Evolutionary conservation across 2,113 vertebrate species (phyloP), one percentile per base, ranked within the genome.

Genomic region (Ardeotis arabs): DNA sequence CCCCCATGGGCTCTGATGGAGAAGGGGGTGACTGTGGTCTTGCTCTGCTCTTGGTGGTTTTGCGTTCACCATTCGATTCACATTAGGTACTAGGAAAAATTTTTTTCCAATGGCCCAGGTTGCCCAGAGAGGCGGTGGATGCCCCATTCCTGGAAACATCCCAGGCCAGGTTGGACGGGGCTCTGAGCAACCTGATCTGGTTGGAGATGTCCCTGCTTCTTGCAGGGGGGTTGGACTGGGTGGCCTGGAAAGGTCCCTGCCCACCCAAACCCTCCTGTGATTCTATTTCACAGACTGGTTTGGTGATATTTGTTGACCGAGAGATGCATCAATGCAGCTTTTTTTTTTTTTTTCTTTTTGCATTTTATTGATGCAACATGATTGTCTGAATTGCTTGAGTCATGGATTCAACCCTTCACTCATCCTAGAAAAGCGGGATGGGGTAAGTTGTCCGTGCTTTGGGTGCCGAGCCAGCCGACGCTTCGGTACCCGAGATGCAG

Each of bases 331-430:
- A 28, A 24, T 1, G 2, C 5, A 7, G 1, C 41, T 44, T 14
- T 44, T 16, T 44, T 44, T 44, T 44, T 44, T 44, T 6, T 44
- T 13, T 6, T 21, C 22, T 62, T 17, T 44, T 52, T 49, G 10
- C 28, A 10, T 56, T 58, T 84, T 35, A 73, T 17, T 11, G 68
- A 1, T 4, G 16, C 11, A 10, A 0, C 2, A 0, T 8, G 0
- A 10, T 52, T n/a, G n/a, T 3, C 67, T 58, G 44, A 49, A 20
- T 8, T 31, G 6, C 17, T 0, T 19, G 6, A n/a, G 1, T 4
- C 77, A 49, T 31, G 41, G 52, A 49, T 24, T 62, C 33, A 14
- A n/a, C 12, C 47, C 28, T 72, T 33, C 15, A 2, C 4, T 9
- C 6, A 2, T 12, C 22, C 52, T 11, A 12, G 47, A 41, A 55